Conservation (phyloP, 2,113 vertebrate genomes). For the Phyllopteryx taeniolatus region DNA sequence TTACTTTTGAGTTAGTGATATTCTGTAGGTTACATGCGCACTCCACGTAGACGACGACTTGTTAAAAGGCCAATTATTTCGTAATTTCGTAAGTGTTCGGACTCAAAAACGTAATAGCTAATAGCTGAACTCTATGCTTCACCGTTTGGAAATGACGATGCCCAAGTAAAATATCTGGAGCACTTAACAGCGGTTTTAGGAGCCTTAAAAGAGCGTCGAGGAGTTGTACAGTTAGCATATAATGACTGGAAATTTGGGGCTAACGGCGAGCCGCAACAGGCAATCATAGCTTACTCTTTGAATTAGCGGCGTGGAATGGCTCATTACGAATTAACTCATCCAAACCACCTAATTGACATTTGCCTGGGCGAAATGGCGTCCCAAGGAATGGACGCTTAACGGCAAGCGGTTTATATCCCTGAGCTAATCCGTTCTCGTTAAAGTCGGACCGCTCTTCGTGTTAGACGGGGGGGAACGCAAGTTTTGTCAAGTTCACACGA, state of each 20-base stretch:
- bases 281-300: constrained; percentile 25
- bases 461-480: constrained; percentile 7
- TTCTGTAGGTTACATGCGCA: too few relatives aligned
- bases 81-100: too few relatives aligned
- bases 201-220: neutral
- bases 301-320: constrained; percentile 29
- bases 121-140: neutral
- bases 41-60: too few relatives aligned
- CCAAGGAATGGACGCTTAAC: constrained; percentile 1
- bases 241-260: constrained; percentile 25
- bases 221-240: constrained; percentile 4
- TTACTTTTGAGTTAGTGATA: too few relatives aligned
- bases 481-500: constrained; percentile 55
- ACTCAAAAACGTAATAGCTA: too few relatives aligned
- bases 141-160: constrained; percentile 1
- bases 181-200: constrained; percentile 1
- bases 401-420: neutral
- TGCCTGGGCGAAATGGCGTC: neutral
- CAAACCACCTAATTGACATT: constrained; percentile 36
- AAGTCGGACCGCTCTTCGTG: constrained; percentile 2
- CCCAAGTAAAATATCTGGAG: constrained; percentile 12
- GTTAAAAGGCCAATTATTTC: too few relatives aligned
- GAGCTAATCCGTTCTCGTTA: constrained; percentile 19
- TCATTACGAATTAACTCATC: constrained; percentile 38
- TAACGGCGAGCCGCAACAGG: constrained; percentile 43